A percentile compares a stretch with the other conserved stretches of the same genome.
These are phyloP conservation scores for Pteria penguin DNA, from an alignment of 2,888 invertebrate genomes.

Conservation along the genomic window DNA sequence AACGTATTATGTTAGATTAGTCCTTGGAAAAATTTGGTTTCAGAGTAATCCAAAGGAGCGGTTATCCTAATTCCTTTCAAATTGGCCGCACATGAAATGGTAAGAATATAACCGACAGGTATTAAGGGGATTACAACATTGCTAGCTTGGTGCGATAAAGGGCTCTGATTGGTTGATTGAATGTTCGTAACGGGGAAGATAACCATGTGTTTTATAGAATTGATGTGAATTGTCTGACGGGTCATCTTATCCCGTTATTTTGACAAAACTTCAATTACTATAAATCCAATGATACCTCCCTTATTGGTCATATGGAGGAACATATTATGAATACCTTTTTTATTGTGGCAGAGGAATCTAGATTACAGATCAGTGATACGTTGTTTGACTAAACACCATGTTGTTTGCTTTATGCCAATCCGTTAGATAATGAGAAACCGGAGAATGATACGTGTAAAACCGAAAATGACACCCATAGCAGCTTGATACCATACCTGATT, in stretches of 20 bases:
- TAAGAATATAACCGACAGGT: conserved; percentile 38
- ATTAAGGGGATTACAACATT: conserved; percentile 31
- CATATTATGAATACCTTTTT: no score
- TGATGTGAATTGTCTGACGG: neutral
- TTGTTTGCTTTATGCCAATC: no score
- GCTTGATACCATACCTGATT: no score
- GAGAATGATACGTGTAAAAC: no score
- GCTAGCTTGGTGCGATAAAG: conserved; percentile 13
- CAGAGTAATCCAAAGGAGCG: conserved; percentile 39
- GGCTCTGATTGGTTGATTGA: conserved; percentile 26
- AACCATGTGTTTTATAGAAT: conserved; percentile 33
- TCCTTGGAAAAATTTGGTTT: conserved; percentile 35
- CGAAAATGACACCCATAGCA: no score
- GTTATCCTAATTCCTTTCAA: conserved; percentile 60
- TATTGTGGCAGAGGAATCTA: no score
- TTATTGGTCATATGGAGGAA: no score
- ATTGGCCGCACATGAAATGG: conserved; percentile 62
- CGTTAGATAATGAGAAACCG: no score
- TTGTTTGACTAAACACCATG: no score
- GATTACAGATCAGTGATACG: no score
- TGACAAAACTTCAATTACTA: neutral
- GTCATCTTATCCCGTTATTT: neutral
- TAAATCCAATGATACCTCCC: no score
- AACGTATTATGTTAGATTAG: conserved; percentile 56
- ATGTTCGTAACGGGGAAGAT: conserved; percentile 21